phyloP scores from a whole-genome alignment of 2,797 vertebrate species.

The Babyrousa celebensis region DNA sequence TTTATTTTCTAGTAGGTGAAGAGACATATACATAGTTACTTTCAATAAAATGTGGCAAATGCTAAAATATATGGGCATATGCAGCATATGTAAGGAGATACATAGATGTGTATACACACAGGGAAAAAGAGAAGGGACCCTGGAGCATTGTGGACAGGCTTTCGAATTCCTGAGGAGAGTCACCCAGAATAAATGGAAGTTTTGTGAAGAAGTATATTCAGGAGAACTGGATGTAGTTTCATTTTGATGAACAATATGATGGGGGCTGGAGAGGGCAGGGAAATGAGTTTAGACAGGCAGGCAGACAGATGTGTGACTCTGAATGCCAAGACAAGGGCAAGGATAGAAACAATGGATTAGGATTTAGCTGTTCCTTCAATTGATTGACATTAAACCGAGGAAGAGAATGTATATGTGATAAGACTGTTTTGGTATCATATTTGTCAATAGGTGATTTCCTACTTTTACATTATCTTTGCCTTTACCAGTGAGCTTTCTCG shows the following conservation, averaged over 20 bases:
- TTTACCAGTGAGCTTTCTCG: no score
- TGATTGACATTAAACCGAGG: neutral
- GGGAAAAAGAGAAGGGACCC: neutral
- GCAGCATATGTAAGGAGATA: neutral
- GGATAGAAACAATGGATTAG: slow-evolving; percentile 2
- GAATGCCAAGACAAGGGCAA: neutral
- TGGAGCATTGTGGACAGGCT: neutral
- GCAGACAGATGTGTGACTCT: slow-evolving; percentile 30
- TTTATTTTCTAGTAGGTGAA: slow-evolving; percentile 47
- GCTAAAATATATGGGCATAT: neutral
- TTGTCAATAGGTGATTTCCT: no score
- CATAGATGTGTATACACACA: neutral
- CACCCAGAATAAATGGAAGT: neutral
- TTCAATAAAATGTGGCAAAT: slow-evolving; percentile 57
- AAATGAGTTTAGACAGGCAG: neutral
- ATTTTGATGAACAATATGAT: slow-evolving; percentile 17
- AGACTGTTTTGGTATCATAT: neutral
- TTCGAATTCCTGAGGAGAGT: neutral
- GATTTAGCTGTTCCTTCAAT: neutral
- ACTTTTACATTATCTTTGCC: no score
- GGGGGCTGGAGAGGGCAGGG: neutral
- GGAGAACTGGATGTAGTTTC: neutral
- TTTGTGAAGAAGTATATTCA: slow-evolving; percentile 42
- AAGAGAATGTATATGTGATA: neutral
- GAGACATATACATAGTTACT: neutral